Conservation (phyloP, 2,888 invertebrate species). For the Lottia scabra region DNA sequence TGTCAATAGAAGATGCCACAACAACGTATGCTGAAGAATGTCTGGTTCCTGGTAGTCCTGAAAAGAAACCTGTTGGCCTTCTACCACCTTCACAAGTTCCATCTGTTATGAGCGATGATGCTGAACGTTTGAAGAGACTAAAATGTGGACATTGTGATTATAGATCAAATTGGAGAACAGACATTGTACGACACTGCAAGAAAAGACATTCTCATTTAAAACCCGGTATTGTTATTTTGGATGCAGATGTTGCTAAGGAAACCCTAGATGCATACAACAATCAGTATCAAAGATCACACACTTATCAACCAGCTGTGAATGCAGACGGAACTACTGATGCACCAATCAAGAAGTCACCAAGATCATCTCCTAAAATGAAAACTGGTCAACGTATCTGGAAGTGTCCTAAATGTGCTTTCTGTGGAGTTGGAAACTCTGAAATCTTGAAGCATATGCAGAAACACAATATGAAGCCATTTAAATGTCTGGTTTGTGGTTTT, state of each 20-base stretch:
- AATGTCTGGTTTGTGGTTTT: conserved; percentile 66
- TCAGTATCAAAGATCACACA: conserved; percentile 17
- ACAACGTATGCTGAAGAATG: conserved; percentile 46
- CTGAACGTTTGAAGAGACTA: conserved; percentile 71
- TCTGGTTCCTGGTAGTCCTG: conserved; percentile 13
- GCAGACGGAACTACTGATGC: neutral
- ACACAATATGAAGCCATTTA: conserved; percentile 57
- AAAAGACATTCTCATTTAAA: conserved; percentile 50
- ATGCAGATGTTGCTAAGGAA: conserved; percentile 47
- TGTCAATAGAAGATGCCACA: conserved; percentile 62
- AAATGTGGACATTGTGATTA: conserved; percentile 94
- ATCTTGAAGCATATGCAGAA: conserved; percentile 57
- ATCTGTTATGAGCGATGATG: conserved; percentile 17
- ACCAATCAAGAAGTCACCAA: conserved; percentile 9
- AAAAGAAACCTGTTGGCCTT: neutral
- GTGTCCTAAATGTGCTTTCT: conserved; percentile 89
- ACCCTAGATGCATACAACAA: conserved; percentile 51
- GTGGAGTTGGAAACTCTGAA: conserved; percentile 48
- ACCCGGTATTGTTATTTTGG: conserved; percentile 47
- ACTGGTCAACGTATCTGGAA: conserved; percentile 74
- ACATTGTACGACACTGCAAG: conserved; percentile 94
- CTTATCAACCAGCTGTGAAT: neutral
- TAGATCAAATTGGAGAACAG: conserved; percentile 96
- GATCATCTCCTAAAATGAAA: conserved; percentile 5
- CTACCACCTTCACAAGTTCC: neutral